Conservation (phyloP, 2,888 invertebrate species). For the Ecliptopera silaceata region DNA sequence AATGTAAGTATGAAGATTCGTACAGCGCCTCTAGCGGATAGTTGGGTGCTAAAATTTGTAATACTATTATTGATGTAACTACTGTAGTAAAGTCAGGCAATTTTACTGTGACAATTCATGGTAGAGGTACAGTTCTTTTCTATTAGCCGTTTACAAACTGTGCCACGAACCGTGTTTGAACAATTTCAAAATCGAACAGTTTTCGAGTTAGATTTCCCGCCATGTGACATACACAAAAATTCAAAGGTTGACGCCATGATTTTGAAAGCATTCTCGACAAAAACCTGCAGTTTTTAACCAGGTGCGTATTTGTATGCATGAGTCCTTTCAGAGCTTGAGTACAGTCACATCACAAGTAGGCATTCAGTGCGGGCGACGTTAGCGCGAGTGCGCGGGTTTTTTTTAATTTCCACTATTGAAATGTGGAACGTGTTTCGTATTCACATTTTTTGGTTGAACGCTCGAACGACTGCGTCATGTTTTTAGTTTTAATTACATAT, state of each 20-base stretch:
- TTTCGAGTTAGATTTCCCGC: neutral
- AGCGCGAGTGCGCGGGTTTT: constrained; percentile 40
- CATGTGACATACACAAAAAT: neutral
- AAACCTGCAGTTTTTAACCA: constrained; percentile 47
- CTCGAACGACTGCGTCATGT: constrained; percentile 28
- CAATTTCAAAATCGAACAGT: neutral
- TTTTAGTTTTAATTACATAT: constrained; percentile 32
- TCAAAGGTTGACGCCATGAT: neutral
- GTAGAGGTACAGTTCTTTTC: neutral
- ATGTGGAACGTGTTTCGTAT: constrained; percentile 33
- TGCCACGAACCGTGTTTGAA: no score
- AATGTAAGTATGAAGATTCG: no score
- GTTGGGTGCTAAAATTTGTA: no score
- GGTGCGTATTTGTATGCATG: constrained; percentile 43
- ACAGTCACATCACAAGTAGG: constrained; percentile 43
- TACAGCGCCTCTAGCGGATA: no score
- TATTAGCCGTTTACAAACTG: neutral
- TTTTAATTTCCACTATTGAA: constrained; percentile 44
- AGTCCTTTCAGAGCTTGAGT: constrained; percentile 50
- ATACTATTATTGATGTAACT: no score
- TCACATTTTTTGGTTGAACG: constrained; percentile 25
- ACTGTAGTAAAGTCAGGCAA: no score
- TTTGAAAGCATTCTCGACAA: constrained; percentile 27
- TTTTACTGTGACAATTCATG: no score
- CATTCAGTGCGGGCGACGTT: constrained; percentile 50